Evolutionary conservation across 92 coral and sea anemone species (phyloP).

Genomic region (Porites divaricata): DNA sequence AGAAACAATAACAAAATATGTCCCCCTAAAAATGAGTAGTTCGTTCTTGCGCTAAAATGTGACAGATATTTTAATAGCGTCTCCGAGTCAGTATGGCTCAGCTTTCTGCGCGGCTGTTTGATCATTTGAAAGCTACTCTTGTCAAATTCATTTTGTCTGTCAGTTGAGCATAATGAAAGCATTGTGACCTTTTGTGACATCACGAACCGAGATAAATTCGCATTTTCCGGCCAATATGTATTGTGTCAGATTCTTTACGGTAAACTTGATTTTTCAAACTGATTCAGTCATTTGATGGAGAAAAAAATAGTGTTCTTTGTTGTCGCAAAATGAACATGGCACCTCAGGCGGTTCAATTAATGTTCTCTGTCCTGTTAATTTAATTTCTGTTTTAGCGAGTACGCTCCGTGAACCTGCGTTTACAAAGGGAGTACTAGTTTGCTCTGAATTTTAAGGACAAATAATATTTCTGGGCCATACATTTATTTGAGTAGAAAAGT

Average conservation of each 20-base stretch:
- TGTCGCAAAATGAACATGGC: slow-evolving; percentile 20
- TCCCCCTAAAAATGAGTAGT: not conserved
- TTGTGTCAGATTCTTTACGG: not conserved
- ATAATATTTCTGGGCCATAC: slow-evolving; percentile 1
- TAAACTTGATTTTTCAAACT: not conserved
- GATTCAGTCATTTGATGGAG: slow-evolving; percentile 1
- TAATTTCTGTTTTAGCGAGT: slow-evolving; percentile 32
- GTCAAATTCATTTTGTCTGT: not conserved
- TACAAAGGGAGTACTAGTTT: not conserved
- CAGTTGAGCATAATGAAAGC: not conserved
- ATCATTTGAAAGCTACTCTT: not conserved
- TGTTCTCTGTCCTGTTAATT: slow-evolving; percentile 12
- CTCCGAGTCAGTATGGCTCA: not conserved
- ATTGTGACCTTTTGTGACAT: slow-evolving; percentile 32
- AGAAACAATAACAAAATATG: no score
- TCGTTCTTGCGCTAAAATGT: not conserved
- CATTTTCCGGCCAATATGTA: slow-evolving; percentile 4
- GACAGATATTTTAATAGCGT: not conserved
- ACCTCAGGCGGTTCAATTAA: slow-evolving; percentile 19
- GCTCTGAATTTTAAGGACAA: slow-evolving; percentile 6
- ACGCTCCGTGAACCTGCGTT: not conserved
- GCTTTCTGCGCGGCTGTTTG: not conserved
- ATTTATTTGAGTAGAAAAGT: no score
- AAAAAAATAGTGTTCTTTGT: not conserved
- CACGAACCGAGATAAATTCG: not conserved